A percentile compares a stretch with the other conserved stretches of the same genome.
Conservation (phyloP, 1,140 invertebrate genomes). For the Pissodes strobi region DNA sequence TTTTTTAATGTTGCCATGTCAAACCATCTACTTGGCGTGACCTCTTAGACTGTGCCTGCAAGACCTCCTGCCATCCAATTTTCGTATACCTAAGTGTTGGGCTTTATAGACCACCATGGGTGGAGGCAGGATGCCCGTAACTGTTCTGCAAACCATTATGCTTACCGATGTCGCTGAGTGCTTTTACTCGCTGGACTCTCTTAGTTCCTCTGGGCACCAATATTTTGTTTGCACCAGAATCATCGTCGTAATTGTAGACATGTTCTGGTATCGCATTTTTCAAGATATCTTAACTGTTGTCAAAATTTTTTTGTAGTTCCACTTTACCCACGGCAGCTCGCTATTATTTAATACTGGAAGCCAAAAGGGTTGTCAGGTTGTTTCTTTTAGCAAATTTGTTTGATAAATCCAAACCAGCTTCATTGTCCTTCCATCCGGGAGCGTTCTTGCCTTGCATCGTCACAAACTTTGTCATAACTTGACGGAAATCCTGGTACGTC, state of each 20-base stretch:
- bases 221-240: conserved; percentile 30
- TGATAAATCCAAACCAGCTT: neutral
- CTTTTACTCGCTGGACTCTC: conserved; percentile 39
- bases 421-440: neutral
- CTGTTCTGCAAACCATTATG: conserved; percentile 35
- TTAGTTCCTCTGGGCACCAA: no score
- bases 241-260: conserved; percentile 36
- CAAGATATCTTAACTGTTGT: conserved; percentile 5
- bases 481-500: no score
- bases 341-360: neutral
- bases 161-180: no score
- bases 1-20: conserved; percentile 50
- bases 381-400: neutral
- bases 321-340: neutral
- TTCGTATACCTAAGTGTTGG: conserved; percentile 32
- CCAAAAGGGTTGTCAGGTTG: neutral
- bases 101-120: no score
- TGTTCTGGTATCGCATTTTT: neutral
- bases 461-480: no score
- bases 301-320: conserved; percentile 7
- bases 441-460: conserved; percentile 3
- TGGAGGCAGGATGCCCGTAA: no score
- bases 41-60: no score
- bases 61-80: conserved; percentile 57
- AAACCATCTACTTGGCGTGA: conserved; percentile 52